A percentile compares a stretch with the other conserved stretches of the same genome.
Conservation (phyloP, 2,113 vertebrate species). For the Bambusicola thoracicus region DNA sequence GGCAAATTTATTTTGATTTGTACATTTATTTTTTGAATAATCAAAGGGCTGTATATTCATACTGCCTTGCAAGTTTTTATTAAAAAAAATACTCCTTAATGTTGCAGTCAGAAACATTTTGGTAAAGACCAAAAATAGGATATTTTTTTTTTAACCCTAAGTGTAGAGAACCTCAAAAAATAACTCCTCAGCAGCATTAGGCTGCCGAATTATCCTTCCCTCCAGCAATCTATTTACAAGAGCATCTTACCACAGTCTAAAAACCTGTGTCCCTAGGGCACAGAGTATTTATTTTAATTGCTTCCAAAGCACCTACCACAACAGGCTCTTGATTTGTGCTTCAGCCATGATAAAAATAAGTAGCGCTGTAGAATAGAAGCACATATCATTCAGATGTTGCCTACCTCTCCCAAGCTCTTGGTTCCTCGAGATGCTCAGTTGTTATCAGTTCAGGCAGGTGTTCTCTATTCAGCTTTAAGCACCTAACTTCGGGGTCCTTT, state of each 20-base stretch:
- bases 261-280: slow-evolving; percentile 21
- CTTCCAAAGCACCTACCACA: slow-evolving; percentile 54
- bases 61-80: slow-evolving; percentile 52
- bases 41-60: slow-evolving; percentile 77
- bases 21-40: slow-evolving; percentile 77
- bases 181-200: neutral
- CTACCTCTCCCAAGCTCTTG: neutral
- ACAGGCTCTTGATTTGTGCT: neutral
- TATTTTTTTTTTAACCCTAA: slow-evolving; percentile 8
- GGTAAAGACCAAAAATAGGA: slow-evolving; percentile 35
- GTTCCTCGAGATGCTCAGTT: neutral
- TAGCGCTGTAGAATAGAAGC: neutral
- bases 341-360: neutral
- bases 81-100: slow-evolving; percentile 53
- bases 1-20: slow-evolving; percentile 86
- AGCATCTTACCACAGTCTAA: slow-evolving; percentile 37
- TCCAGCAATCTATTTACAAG: slow-evolving; percentile 45
- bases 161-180: slow-evolving; percentile 13
- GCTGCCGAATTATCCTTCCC: slow-evolving; percentile 25
- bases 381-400: neutral
- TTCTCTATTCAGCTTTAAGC: neutral
- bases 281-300: slow-evolving; percentile 56
- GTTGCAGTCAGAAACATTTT: slow-evolving; percentile 65
- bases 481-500: neutral
- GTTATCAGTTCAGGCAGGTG: neutral